Evolutionary conservation across 2,888 invertebrate species (phyloP).

Genomic region (Bursaphelenchus okinawaensis): DNA sequence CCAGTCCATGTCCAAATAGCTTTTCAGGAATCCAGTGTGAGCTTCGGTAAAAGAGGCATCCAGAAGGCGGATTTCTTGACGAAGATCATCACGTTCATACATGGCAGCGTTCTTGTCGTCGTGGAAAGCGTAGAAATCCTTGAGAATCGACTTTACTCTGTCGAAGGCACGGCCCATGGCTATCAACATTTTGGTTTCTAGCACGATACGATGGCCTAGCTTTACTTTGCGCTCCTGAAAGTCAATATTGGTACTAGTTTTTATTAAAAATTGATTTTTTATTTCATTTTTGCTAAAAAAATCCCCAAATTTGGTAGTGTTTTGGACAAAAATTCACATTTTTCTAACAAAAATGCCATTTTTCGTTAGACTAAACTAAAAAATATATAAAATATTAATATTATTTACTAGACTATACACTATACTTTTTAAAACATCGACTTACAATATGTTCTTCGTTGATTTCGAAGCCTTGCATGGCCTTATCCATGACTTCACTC

Average conservation of each 20-base stretch:
- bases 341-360: too few relatives aligned
- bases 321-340: neutral
- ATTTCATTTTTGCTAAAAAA: neutral
- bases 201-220: conserved; percentile 38
- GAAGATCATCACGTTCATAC: conserved; percentile 44
- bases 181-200: conserved; percentile 41
- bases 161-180: conserved; percentile 41
- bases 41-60: conserved; percentile 44
- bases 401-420: too few relatives aligned
- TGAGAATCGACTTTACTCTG: conserved; percentile 39
- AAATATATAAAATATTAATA: too few relatives aligned
- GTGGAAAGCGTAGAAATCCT: conserved; percentile 38
- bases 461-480: conserved; percentile 48
- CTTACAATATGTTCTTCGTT: conserved; percentile 46
- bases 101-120: conserved; percentile 31
- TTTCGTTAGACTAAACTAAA: too few relatives aligned
- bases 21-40: conserved; percentile 46
- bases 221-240: conserved; percentile 36
- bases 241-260: too few relatives aligned
- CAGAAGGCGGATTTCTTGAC: conserved; percentile 47
- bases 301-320: neutral
- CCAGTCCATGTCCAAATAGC: conserved; percentile 51
- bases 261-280: neutral
- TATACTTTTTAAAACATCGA: too few relatives aligned
- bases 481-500: conserved; percentile 48